A percentile compares a stretch with the other conserved stretches of the same genome.
phyloP scores from a whole-genome alignment of 1,140 invertebrate genomes.

The Ectropis grisescens region DNA sequence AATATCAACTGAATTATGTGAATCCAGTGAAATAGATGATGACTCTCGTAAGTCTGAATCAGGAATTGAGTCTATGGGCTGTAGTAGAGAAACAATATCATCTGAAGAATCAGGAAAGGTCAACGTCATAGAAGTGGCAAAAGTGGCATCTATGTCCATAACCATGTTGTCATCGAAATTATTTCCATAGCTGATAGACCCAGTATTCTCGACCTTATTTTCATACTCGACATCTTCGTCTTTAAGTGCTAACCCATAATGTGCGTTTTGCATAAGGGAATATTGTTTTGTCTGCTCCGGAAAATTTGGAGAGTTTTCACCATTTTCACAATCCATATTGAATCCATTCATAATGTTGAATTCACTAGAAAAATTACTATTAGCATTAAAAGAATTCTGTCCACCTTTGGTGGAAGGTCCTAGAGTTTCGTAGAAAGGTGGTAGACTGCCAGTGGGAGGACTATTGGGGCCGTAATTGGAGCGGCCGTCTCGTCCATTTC shows the following conservation, averaged over 20 bases:
- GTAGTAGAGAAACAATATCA: slow-evolving; percentile 79
- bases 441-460: slow-evolving; percentile 84
- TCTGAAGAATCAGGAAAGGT: slow-evolving; percentile 79
- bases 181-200: slow-evolving; percentile 74
- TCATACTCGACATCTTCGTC: slow-evolving; percentile 84
- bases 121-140: slow-evolving; percentile 84
- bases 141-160: slow-evolving; percentile 81
- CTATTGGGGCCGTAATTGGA: slow-evolving; percentile 87
- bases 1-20: slow-evolving; percentile 77
- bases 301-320: slow-evolving; percentile 65
- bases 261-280: slow-evolving; percentile 84
- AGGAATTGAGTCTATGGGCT: slow-evolving; percentile 73
- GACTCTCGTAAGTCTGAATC: slow-evolving; percentile 72
- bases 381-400: slow-evolving; percentile 74
- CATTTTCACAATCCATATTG: slow-evolving; percentile 82
- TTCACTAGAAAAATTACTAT: slow-evolving; percentile 67
- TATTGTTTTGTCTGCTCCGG: slow-evolving; percentile 79
- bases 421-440: slow-evolving; percentile 87
- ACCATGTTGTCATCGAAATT: slow-evolving; percentile 82
- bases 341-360: slow-evolving; percentile 74
- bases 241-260: slow-evolving; percentile 82
- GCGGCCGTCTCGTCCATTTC: slow-evolving; percentile 78
- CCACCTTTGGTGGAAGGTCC: slow-evolving; percentile 75
- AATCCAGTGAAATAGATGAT: slow-evolving; percentile 75
- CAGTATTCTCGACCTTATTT: slow-evolving; percentile 77